Evolutionary conservation across 1,140 invertebrate genomes (phyloP), one percentile per base, ranked within the genome.

Genomic region (Calycopis cecrops): DNA sequence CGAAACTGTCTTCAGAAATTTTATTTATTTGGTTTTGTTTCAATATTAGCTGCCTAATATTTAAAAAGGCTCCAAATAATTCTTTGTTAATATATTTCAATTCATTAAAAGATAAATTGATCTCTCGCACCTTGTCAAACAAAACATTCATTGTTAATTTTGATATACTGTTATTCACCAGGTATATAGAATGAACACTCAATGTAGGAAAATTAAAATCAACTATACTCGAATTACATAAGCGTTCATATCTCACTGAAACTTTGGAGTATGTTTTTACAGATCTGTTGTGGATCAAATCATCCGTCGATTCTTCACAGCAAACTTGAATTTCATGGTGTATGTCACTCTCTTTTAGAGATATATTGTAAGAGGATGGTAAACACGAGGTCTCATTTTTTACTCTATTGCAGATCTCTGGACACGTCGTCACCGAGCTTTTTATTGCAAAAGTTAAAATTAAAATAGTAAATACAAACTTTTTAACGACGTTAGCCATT

Each of bases 91-190:
- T 72, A 54, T 71, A 70, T 67, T 74, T 65, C 55, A 89, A 65
- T 59, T 71, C 71, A 67, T 89, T 89, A n/a, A 56, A 60, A n/a
- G 86, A 83, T 51, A 88, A 68, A 68, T 89, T 74, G 51, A 89
- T 76, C 59, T 74, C 69, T 57, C 72, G 71, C 52, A 88, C 62
- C 63, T 80, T 81, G 48, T 64, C 61, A 21, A 58, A 50, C 55
- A 73, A 79, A 4, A 84, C 49, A 48, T 71, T 80, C 4, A 83
- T 61, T 48, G 60, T 72, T 54, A 86, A 64, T 47, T 73, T 70
- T n/a, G 52, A 51, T 7, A 88, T 81, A 35, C 68, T 84, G 52
- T 80, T 88, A 60, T 88, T 88, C 54, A 55, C 67, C 55, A 88
- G 59, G 21, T 64, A 62, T 48, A 88, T 60, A 48, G 80, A 76